These are phyloP conservation scores for Bubo blakistoni DNA, from an alignment of 2,113 vertebrate genomes.

Conservation along the genomic window DNA sequence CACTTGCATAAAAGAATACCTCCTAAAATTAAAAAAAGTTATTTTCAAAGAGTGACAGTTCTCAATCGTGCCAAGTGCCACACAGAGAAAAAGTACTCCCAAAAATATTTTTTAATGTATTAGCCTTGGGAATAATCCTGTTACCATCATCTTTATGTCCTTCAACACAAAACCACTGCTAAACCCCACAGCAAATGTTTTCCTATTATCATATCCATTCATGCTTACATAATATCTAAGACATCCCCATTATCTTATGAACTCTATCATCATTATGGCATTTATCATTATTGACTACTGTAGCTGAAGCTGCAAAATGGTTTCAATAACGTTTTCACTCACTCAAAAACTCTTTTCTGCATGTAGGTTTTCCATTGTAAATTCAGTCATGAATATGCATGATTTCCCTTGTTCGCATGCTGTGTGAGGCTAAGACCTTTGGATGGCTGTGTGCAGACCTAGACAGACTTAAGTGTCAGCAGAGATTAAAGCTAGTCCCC, in stretches of 20 bases:
- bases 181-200: conserved; percentile 2
- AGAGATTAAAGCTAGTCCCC: conserved; percentile 79
- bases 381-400: conserved; percentile 76
- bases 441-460: conserved; percentile 50
- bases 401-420: conserved; percentile 53
- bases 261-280: conserved; percentile 12
- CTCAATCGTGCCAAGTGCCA: not conserved
- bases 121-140: not conserved
- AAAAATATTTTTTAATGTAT: not conserved
- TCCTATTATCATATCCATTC: conserved; percentile 38
- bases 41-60: not conserved
- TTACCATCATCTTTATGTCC: not conserved
- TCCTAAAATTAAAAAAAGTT: not conserved
- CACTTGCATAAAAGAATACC: not conserved
- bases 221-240: conserved; percentile 40
- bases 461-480: conserved; percentile 71
- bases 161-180: not conserved
- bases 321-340: conserved; percentile 49
- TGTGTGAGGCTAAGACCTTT: conserved; percentile 65
- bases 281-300: conserved; percentile 52
- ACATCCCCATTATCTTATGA: conserved; percentile 31
- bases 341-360: conserved; percentile 23
- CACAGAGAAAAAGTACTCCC: not conserved
- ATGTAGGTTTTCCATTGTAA: conserved; percentile 46
- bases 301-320: conserved; percentile 51